phyloP scores from a whole-genome alignment of 92 coral and sea anemone genomes.

The Virgularia gustaviana region DNA sequence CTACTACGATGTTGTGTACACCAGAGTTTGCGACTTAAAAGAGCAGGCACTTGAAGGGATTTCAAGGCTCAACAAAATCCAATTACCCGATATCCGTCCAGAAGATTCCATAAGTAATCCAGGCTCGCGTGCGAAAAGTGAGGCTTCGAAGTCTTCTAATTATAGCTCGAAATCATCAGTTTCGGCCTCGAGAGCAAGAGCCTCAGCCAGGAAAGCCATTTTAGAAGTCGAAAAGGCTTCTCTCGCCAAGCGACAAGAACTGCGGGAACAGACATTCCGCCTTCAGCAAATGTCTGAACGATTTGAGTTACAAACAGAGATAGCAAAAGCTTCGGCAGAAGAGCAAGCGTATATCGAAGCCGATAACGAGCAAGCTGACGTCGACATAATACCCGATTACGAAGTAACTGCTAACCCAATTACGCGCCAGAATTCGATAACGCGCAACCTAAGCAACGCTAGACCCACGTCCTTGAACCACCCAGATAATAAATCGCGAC shows the following conservation, averaged over 20 bases:
- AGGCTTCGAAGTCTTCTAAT: too few species aligned
- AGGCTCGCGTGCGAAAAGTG: slow-evolving; percentile 18
- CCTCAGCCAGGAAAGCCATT: slow-evolving; percentile 41
- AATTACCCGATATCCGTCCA: slow-evolving; percentile 22
- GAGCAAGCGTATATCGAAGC: slow-evolving; percentile 43
- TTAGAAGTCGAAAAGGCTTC: slow-evolving; percentile 40
- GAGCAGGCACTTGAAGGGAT: slow-evolving; percentile 24
- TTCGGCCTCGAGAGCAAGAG: slow-evolving; percentile 38
- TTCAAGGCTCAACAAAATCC: too few species aligned
- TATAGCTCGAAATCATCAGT: slow-evolving; percentile 1
- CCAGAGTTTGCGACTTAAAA: slow-evolving; percentile 30
- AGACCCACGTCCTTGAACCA: neutral
- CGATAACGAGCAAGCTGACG: slow-evolving; percentile 13
- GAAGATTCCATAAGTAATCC: slow-evolving; percentile 48
- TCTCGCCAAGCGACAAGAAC: slow-evolving; percentile 6
- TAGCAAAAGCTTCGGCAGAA: slow-evolving; percentile 51
- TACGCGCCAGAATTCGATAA: neutral
- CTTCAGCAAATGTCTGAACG: slow-evolving; percentile 22
- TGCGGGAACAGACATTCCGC: slow-evolving; percentile 41
- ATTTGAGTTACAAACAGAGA: slow-evolving; percentile 13
- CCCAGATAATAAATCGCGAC: neutral
- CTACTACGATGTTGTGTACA: neutral
- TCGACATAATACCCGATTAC: slow-evolving; percentile 23
- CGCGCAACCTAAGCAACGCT: neutral
- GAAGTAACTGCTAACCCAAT: slow-evolving; percentile 1